These are phyloP conservation scores for Chrysogorgia sp. DNA, from an alignment of 92 coral and sea anemone genomes.

Conservation along the genomic window DNA sequence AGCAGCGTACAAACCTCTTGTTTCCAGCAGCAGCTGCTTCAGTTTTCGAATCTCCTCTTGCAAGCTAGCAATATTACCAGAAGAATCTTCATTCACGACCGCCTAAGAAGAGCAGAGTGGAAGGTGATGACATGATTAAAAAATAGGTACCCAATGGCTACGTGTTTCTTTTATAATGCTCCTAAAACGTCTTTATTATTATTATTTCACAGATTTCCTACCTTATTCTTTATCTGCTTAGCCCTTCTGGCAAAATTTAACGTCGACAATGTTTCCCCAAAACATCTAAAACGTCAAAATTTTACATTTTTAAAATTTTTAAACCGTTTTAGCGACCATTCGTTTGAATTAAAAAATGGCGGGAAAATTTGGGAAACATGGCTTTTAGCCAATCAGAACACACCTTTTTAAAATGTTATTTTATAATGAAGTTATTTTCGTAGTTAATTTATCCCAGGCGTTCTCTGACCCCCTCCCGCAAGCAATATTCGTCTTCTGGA, in stretches of 20 bases:
- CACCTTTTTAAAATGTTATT: too few species aligned
- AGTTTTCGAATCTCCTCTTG: slow-evolving; percentile 88
- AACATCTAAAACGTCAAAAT: slow-evolving; percentile 69
- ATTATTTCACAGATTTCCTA: background rate
- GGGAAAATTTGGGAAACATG: too few species aligned
- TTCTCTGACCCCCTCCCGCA: too few species aligned
- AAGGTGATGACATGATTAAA: background rate
- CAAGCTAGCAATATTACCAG: slow-evolving; percentile 90
- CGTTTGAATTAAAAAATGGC: too few species aligned
- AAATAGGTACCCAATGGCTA: background rate
- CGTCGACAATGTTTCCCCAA: slow-evolving; percentile 96
- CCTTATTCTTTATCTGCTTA: slow-evolving; percentile 97
- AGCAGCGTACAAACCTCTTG: slow-evolving; percentile 68
- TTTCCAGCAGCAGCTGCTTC: slow-evolving; percentile 75
- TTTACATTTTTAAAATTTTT: background rate
- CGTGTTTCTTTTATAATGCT: background rate
- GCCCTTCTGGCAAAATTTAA: slow-evolving; percentile 96
- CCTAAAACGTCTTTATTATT: too few species aligned
- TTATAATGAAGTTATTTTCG: background rate
- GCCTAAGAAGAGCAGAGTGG: slow-evolving; percentile 55
- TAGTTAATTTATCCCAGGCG: too few species aligned
- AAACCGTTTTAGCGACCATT: too few species aligned
- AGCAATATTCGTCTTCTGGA: too few species aligned
- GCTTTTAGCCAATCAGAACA: too few species aligned
- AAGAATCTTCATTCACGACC: slow-evolving; percentile 89